Evolutionary conservation across 2,888 invertebrate genomes (phyloP), one percentile per base, ranked within the genome.

Genomic region (Asteroscopus sphinx): DNA sequence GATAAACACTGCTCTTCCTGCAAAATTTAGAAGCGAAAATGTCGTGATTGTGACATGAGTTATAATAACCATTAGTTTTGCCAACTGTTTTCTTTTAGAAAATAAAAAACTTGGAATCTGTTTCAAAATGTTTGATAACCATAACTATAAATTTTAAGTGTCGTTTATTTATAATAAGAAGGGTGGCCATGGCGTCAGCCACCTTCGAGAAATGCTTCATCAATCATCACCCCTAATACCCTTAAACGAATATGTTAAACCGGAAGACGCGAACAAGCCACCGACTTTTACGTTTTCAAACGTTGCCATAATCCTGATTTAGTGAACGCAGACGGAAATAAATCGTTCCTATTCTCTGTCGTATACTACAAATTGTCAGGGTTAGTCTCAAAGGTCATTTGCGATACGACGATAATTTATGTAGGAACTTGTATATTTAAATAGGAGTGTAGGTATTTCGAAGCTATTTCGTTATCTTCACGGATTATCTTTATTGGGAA

Each of bases 161-260:
- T 80, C 83, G 83, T 86, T 89, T 89, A 90, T 90, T 88, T 89
- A 88, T 83, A 80, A 83, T 79, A 82, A 78, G 83, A 81, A 82
- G 85, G 83, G 85, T 79, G 83, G 79, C 79, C 77, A 54, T 67
- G 77, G 76, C 76, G 68, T 21, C 71, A 76, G 76, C 78, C 76
- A 78, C 74, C 80, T 80, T 79, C 47, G 57, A 78, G 86, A 78
- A 80, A 81, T 77, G 87, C 73, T 89, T 87, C 91, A 93, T 93
- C 91, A 91, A 92, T 93, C 93, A 93, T 89, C 85, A 76, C 85
- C 88, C 87, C 79, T 87, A 89, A 89, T 84, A 85, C 87, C 82
- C 73, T 78, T 83, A 85, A 88, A 90, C 88, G 88, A 90, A 91
- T 89, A 90, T 90, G 88, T 88, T 90, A 86, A 87, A 86, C 80